Conservation (phyloP, 2,113 vertebrate genomes). For the Macroglossus sobrinus region DNA sequence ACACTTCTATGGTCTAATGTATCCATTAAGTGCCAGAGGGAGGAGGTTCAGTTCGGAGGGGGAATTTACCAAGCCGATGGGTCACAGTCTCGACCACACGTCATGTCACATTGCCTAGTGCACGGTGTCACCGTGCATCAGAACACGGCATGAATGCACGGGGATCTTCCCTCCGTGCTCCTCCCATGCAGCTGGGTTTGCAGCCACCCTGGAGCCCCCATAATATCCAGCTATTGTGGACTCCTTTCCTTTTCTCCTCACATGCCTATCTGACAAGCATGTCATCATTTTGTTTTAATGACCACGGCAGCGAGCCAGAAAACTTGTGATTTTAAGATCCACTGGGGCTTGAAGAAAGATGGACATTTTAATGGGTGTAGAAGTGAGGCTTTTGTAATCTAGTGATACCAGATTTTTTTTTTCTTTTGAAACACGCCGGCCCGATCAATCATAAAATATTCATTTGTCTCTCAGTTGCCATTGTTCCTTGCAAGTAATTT, state of each 20-base stretch:
- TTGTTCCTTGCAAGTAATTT: not conserved
- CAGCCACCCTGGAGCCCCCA: not conserved
- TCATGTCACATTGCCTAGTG: not conserved
- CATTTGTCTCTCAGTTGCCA: not conserved
- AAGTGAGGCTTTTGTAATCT: not conserved
- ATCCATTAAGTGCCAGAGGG: too few relatives aligned
- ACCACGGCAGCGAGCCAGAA: not conserved
- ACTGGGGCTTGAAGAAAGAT: not conserved
- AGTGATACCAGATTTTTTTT: not conserved
- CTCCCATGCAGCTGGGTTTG: too few relatives aligned
- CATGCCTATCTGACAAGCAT: not conserved
- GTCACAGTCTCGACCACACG: not conserved
- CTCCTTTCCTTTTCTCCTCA: not conserved
- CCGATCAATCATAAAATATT: not conserved
- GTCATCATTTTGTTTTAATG: not conserved
- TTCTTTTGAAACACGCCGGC: not conserved
- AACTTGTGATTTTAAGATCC: not conserved
- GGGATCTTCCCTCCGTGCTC: rapidly evolving
- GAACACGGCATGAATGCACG: not conserved
- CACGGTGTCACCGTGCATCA: not conserved
- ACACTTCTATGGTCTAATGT: not conserved
- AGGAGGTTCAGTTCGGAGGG: not conserved
- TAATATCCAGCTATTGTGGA: not conserved
- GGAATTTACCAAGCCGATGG: not conserved
- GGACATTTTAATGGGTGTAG: not conserved